A percentile compares a stretch with the other conserved stretches of the same genome.
Conservation (phyloP, 2,888 invertebrate species). For the Linnaemya tessellans region DNA sequence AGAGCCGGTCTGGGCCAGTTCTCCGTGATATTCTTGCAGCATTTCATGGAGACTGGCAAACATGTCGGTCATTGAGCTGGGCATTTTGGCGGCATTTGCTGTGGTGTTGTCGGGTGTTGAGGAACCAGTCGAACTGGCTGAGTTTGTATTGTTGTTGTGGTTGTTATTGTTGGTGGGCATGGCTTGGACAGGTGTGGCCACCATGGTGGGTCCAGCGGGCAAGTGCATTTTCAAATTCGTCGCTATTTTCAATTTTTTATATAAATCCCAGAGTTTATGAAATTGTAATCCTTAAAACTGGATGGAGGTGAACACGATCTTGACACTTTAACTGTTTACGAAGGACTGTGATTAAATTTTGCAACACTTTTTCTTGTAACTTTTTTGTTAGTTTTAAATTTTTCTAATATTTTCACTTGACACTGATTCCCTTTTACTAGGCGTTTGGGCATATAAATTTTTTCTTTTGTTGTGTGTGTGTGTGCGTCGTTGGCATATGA, state of each 20-base stretch:
- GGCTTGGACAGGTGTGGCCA: conserved; percentile 77
- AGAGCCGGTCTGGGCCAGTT: conserved; percentile 96
- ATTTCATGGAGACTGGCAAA: conserved; percentile 90
- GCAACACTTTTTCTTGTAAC: conserved; percentile 48
- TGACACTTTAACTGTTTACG: conserved; percentile 43
- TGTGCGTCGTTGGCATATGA: conserved; percentile 44
- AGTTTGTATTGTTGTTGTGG: conserved; percentile 73
- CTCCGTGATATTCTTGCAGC: conserved; percentile 95
- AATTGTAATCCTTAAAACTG: conserved; percentile 38
- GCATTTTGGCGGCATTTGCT: conserved; percentile 81
- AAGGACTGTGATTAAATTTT: conserved; percentile 29
- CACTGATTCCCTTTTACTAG: conserved; percentile 24
- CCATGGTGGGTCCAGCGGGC: conserved; percentile 82
- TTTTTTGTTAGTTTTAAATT: neutral
- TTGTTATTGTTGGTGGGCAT: conserved; percentile 52
- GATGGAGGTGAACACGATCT: too few species aligned
- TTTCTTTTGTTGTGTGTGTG: conserved; percentile 26
- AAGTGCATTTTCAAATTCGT: conserved; percentile 80
- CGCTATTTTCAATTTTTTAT: conserved; percentile 11
- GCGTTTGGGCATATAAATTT: conserved; percentile 17
- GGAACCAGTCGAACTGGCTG: conserved; percentile 75
- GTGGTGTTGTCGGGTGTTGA: conserved; percentile 75
- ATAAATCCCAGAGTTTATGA: conserved; percentile 60
- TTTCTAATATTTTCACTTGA: neutral
- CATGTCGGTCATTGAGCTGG: conserved; percentile 89